Percentiles rank a stretch among this genome's conserved stretches.
These are phyloP conservation scores for Pseudanteris insignis DNA, from an alignment of 2,888 invertebrate species.

Conservation along the genomic window DNA sequence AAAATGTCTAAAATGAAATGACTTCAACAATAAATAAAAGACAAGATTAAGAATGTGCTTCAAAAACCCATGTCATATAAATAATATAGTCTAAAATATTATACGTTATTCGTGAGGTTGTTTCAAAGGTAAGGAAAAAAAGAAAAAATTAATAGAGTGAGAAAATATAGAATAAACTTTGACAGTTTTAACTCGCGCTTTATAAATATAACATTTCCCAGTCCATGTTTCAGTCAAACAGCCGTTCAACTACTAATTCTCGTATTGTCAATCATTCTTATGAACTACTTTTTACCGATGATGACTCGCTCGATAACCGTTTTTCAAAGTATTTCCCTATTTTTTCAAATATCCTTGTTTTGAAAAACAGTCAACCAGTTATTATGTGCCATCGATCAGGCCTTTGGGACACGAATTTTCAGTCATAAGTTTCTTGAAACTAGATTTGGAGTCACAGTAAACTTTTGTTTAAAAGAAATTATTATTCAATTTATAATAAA, in stretches of 20 bases:
- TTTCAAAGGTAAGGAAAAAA: conserved; percentile 2
- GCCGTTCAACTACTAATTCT: conserved; percentile 15
- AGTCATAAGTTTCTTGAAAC: conserved; percentile 13
- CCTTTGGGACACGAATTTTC: conserved; percentile 31
- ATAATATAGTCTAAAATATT: conserved; percentile 37
- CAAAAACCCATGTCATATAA: conserved; percentile 36
- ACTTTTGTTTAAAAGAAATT: not conserved
- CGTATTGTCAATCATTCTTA: conserved; percentile 39
- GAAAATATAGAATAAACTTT: conserved; percentile 24
- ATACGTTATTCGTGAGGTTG: conserved; percentile 18
- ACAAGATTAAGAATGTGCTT: conserved; percentile 15
- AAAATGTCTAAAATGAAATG: conserved; percentile 26
- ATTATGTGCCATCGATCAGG: conserved; percentile 18
- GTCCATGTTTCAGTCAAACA: conserved; percentile 16
- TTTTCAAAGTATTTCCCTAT: not conserved
- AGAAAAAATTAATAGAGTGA: not conserved
- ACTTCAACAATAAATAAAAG: conserved; percentile 40
- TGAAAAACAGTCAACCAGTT: conserved; percentile 2
- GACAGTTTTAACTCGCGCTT: conserved; percentile 22
- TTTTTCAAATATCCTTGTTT: no score
- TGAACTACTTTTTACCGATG: conserved; percentile 22
- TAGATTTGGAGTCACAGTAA: conserved; percentile 13
- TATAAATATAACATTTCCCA: conserved; percentile 36
- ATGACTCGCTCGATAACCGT: conserved; percentile 7
- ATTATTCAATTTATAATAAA: no score